Base-by-base conservation (phyloP, 2,113 vertebrate species). In the Pristiophorus japonicus region DNA sequence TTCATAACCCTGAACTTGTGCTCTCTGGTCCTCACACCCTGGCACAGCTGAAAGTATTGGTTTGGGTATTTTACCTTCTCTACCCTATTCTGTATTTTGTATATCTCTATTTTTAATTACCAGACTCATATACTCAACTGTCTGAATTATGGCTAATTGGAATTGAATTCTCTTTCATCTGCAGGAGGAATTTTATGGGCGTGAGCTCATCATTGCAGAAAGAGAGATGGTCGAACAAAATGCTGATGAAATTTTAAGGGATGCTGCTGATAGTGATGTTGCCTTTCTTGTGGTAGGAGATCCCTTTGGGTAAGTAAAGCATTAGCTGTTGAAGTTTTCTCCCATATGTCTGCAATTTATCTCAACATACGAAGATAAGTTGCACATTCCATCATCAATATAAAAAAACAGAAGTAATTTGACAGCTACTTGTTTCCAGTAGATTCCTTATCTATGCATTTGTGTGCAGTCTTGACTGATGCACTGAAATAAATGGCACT, bases 221-320 rank as follows among this genome's bases (percentile, higher is more conserved):
- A 96, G 99, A 96, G 99, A 99, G 95, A 98, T 97, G 95, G 99
- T 99, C 95, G 99, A 99, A 96, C 98, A 99, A 97, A 97, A 98
- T 91, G 98, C 98, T 4, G 98, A 98, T 62, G 97, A 96, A 96
- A 99, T 99, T 97, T 98, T 99, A 95, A 98, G 97, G 95, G 98
- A 98, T 51, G 99, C 99, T 3, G 97, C 98, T 95, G 96, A 96
- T 62, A 97, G 95, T 85, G 99, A 99, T 81, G 98, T 99, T 0
- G 99, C 98, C 0, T 99, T 99, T 96, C 97, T 99, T 95, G 99
- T 99, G 85, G 99, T 99, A 96, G 99, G 99, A 0, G 99, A 99
- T 97, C 99, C 99, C 4, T 99, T 99, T 96, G 99, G 99, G 99
- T 99, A 98, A 98, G 98, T 96, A 27, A 94, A n/a, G 59, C 51